Evolutionary conservation across 2,797 vertebrate species (phyloP), one percentile per base, ranked within the genome.

Genomic region (Champsocephalus gunnari): DNA sequence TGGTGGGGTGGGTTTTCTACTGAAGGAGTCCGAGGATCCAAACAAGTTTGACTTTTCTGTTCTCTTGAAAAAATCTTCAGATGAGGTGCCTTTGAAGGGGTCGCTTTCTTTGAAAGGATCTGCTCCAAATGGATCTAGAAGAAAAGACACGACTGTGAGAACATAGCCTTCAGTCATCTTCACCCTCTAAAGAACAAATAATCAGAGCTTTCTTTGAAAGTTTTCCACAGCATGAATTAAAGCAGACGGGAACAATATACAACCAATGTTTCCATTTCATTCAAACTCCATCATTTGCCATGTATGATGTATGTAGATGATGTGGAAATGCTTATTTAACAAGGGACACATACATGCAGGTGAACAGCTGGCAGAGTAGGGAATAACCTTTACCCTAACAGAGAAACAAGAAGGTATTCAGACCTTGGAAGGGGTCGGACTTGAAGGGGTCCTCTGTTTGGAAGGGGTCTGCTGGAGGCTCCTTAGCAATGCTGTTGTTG

Each of bases 381-480:
- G n/a, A 76, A 66, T n/a, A 41, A 12, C 9, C 3, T n/a, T 16
- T 8, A 66, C 49, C 32, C 0, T 60, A 10, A n/a, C 10, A 70
- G 19, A 72, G 6, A 38, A 16, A 4, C 1, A 63, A 58, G 13
- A 54, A 73, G 5, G 91, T 93, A 54, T 95, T 93, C 2, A 91
- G 91, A 95, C 98, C 97, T 92, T 95, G 96, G 84, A 98, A 97
- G 0, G 94, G 96, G 85, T 98, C 96, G 0, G 96, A 93, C 88
- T 97, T 97, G 94, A 99, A 99, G 75, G 97, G 97, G 92, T 99
- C 98, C 78, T 99, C 97, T 0, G 94, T 94, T 87, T 98, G 96
- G 94, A 99, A 99, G 57, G 98, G 97, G 83, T 99, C 98, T 48
- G 88, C 62, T 41, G 94, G 74, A 45, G 95, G 34, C 7, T 96